Evolutionary conservation across 2,888 invertebrate species (phyloP), one percentile per base, ranked within the genome.

Genomic region (Gerris lacustris): DNA sequence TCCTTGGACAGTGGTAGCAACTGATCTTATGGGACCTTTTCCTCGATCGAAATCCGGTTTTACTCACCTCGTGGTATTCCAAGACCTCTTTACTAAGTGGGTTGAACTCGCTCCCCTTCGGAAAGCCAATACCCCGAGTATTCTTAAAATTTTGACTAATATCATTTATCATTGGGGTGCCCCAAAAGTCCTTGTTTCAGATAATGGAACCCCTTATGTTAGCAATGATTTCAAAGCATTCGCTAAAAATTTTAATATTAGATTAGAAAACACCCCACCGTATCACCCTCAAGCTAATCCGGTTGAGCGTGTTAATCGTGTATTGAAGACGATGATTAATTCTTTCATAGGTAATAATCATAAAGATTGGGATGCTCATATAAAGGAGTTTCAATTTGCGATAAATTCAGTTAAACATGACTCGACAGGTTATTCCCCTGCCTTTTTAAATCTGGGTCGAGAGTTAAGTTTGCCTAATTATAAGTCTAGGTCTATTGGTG

Each of bases 281-380:
- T 76, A 79, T 69, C 44, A 77, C 6, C 75, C 77, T 0, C 79
- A 80, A 55, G 77, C 76, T 5, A 79, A 80, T 70, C 78, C 78
- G 0, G 78, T 77, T 0, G 79, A 80, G 72, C 55, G 79, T 11
- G 73, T 76, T 0, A 80, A 79, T 69, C 69, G 76, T 17, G 76
- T 76, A 0, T 44, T 79, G 0, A 78, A 79, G 69, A 78, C 78
- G 0, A 79, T 80, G 77, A 76, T 79, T 0, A 73, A 77, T 0
- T 73, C 77, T 44, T 79, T 74, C 55, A 76, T 78, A 6, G 73
- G 74, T 0, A 64, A 72, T 0, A 47, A 47, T 47, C 79, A 80
- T 15, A 68, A 73, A 0, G 47, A 72, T 0, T 77, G 77, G 77
- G 77, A 76, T 47, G 45, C 73, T 9, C 44, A 72, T 17, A 2